Evolutionary conservation across 2,113 vertebrate genomes (phyloP).

Genomic region (Anarrhichthys ocellatus): DNA sequence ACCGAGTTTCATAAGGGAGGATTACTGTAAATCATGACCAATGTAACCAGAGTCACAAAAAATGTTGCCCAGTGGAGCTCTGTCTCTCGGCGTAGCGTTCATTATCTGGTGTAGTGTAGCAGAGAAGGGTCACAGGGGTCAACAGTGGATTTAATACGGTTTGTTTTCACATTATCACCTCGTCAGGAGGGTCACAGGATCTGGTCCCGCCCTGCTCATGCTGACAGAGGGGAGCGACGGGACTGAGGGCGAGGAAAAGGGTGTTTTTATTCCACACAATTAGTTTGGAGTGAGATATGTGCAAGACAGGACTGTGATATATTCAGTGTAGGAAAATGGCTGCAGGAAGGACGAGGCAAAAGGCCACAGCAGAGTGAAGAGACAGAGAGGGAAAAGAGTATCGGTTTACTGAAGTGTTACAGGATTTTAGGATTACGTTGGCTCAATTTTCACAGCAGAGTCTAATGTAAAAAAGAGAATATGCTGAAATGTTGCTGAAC

Average conservation of each 20-base stretch:
- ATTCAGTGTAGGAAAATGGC: not conserved
- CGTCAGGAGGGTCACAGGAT: constrained; percentile 57
- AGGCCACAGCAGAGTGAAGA: not conserved
- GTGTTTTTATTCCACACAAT: constrained; percentile 50
- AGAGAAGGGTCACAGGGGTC: constrained; percentile 66
- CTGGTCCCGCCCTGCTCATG: constrained; percentile 27
- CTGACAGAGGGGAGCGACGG: constrained; percentile 16
- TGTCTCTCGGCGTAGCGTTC: constrained; percentile 39
- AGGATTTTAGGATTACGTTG: not conserved
- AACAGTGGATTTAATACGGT: constrained; percentile 74
- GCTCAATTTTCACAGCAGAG: not conserved
- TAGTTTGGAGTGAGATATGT: constrained; percentile 10
- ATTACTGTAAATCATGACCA: constrained; percentile 75
- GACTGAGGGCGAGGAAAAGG: constrained; percentile 7
- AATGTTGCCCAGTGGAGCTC: constrained; percentile 75
- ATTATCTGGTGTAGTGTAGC: constrained; percentile 66
- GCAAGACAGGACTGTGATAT: not conserved
- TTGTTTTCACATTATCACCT: constrained; percentile 85
- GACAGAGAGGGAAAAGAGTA: not conserved
- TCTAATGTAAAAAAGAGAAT: not conserved
- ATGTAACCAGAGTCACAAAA: constrained; percentile 81
- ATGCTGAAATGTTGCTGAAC: not conserved
- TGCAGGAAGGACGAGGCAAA: not conserved
- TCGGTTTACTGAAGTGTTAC: too few species aligned
- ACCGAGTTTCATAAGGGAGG: constrained; percentile 57